Evolutionary conservation across 1,140 invertebrate species (phyloP).

Genomic region (Drosophila burlai): DNA sequence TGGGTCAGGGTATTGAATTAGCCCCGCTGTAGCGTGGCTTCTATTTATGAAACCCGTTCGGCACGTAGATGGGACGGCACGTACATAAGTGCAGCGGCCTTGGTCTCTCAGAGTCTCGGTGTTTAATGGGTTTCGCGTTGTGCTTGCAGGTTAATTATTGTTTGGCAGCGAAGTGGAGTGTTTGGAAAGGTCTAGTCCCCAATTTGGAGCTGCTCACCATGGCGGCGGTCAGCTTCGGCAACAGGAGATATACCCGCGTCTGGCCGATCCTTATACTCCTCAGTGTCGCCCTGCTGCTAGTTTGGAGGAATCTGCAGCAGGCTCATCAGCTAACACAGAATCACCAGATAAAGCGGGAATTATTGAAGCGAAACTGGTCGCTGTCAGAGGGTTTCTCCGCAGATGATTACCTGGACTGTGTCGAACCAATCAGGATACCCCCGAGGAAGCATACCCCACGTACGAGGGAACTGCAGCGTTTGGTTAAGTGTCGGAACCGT

Average conservation of each 20-base stretch:
- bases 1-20: conserved; percentile 9
- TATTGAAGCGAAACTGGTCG: neutral
- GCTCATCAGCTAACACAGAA: neutral
- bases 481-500: conserved; percentile 88
- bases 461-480: conserved; percentile 29
- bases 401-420: neutral
- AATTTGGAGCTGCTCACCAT: conserved; percentile 8
- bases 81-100: conserved; percentile 4
- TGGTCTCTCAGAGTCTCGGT: neutral
- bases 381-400: neutral
- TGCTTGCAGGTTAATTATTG: conserved; percentile 9
- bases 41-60: neutral
- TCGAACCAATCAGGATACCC: neutral
- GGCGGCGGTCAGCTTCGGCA: neutral
- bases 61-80: conserved; percentile 3
- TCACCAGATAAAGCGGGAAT: neutral
- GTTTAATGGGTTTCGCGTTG: conserved; percentile 1
- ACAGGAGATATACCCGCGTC: conserved; percentile 22
- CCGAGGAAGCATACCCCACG: conserved; percentile 11
- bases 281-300: conserved; percentile 20
- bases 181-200: neutral
- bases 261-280: conserved; percentile 35
- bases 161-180: conserved; percentile 4
- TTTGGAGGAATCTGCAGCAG: conserved; percentile 43
- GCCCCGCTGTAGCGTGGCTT: neutral